Evolutionary conservation across 2,113 vertebrate genomes (phyloP).

Genomic region (Cranoglanis bouderius): DNA sequence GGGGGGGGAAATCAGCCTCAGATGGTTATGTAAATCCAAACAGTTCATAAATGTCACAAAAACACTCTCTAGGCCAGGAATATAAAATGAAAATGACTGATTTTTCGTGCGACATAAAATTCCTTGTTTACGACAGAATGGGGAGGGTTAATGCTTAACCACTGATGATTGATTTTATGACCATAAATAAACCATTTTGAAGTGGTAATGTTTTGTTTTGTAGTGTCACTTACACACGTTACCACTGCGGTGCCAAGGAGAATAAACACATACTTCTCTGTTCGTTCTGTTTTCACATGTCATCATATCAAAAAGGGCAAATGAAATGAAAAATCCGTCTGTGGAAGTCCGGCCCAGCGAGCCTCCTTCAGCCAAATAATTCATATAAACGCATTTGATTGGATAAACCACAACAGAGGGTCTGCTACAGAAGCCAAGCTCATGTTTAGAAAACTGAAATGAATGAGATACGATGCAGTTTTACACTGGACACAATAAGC

Average conservation of each 20-base stretch:
- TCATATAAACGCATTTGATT: neutral
- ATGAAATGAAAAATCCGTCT: neutral
- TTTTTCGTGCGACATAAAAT: too few relatives aligned
- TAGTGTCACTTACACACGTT: too few relatives aligned
- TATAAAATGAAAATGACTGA: too few relatives aligned
- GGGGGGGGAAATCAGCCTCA: neutral
- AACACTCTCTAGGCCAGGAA: neutral
- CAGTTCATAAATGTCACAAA: neutral
- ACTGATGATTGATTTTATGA: too few relatives aligned
- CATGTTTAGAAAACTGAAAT: neutral
- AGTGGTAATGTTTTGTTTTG: too few relatives aligned
- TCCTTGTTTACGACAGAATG: too few relatives aligned
- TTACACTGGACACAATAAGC: too few relatives aligned
- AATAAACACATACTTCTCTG: neutral
- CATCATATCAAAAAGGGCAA: neutral
- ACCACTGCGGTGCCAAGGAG: neutral
- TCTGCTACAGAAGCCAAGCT: neutral
- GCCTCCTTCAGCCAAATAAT: neutral
- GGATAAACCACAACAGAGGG: neutral
- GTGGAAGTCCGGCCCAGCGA: neutral
- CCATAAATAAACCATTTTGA: too few relatives aligned
- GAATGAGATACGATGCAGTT: too few relatives aligned
- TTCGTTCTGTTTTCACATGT: neutral
- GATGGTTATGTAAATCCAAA: neutral
- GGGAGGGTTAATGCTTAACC: too few relatives aligned